Evolutionary conservation across 2,113 vertebrate species (phyloP).

Genomic region (Fulica atra): DNA sequence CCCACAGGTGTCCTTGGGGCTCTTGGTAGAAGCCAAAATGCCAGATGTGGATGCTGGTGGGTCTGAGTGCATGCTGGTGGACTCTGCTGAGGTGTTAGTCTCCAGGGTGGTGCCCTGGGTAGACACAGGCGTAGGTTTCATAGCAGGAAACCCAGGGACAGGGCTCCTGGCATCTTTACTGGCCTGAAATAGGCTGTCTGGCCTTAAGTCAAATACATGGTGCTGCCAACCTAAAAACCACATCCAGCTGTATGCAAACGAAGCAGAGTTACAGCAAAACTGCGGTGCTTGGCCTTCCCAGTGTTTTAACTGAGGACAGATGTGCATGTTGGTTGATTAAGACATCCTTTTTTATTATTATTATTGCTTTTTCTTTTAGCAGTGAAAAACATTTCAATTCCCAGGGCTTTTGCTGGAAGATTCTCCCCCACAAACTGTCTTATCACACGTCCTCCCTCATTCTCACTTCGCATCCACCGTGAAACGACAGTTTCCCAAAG

Average conservation of each 20-base stretch:
- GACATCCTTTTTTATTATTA: not conserved
- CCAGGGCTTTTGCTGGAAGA: slow-evolving; percentile 5
- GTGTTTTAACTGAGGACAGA: not conserved
- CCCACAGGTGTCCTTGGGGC: not conserved
- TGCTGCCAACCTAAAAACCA: not conserved
- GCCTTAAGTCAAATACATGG: not conserved
- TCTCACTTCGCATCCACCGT: not conserved
- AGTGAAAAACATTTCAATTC: not conserved
- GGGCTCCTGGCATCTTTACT: not conserved
- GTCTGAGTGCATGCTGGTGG: not conserved
- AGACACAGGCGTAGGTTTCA: not conserved
- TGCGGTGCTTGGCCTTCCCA: not conserved
- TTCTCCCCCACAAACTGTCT: not conserved
- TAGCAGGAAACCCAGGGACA: not conserved
- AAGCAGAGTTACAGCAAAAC: not conserved
- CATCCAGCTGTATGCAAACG: not conserved
- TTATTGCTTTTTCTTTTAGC: not conserved
- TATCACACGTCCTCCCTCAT: not conserved
- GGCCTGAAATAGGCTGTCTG: not conserved
- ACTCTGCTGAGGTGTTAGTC: not conserved
- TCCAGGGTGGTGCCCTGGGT: not conserved
- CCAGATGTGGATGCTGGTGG: not conserved
- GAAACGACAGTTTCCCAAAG: not conserved
- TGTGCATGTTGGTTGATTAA: not conserved
- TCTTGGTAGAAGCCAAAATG: not conserved